These are phyloP conservation scores for Tigriopus japonicus DNA, from an alignment of 1,140 invertebrate species.

Conservation along the genomic window DNA sequence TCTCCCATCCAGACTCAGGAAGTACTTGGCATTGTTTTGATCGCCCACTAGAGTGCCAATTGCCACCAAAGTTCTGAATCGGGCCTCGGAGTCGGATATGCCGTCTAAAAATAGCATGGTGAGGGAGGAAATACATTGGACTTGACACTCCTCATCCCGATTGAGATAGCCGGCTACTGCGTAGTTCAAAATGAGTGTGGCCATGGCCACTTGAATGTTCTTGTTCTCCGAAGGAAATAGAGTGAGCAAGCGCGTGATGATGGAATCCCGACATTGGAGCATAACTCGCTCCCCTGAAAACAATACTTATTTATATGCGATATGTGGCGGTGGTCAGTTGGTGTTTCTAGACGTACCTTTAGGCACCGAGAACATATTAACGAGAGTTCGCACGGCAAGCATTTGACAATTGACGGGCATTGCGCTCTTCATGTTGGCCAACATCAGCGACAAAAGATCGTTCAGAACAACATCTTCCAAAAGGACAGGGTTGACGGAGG, in stretches of 20 bases:
- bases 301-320: no score
- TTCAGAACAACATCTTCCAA: constrained; percentile 19
- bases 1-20: not conserved
- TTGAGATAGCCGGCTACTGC: not conserved
- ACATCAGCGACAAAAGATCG: constrained; percentile 19
- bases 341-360: not conserved
- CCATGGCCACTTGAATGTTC: not conserved
- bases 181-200: not conserved
- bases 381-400: constrained; percentile 47
- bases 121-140: not conserved
- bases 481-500: constrained; percentile 4
- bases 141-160: not conserved
- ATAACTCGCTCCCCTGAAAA: no score
- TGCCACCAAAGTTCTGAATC: not conserved
- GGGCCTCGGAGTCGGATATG: not conserved
- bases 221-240: not conserved
- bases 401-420: constrained; percentile 44
- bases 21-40: not conserved
- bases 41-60: not conserved
- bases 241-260: not conserved
- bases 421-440: constrained; percentile 22
- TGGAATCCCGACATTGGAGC: not conserved
- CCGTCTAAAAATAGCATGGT: not conserved
- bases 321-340: no score
- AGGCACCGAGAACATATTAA: constrained; percentile 46